A percentile compares a stretch with the other conserved stretches of the same genome.
phyloP scores from a whole-genome alignment of 2,797 vertebrate species.

The Cottoperca gobio region DNA sequence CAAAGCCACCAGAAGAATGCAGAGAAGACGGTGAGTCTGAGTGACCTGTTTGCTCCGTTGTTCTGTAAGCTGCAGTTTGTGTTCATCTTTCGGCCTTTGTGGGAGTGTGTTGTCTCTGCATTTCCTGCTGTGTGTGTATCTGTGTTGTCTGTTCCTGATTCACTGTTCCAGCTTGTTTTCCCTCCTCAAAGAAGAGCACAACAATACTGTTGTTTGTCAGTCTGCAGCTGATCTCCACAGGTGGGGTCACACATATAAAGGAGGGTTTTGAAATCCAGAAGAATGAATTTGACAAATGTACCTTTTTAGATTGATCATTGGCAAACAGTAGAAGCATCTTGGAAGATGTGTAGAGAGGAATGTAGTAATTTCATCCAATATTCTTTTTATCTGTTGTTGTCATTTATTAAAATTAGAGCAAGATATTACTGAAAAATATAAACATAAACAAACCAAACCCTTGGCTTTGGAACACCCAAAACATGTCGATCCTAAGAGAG shows the following conservation, averaged over 20 bases:
- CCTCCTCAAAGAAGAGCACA: constrained; percentile 23
- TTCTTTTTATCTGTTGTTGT: neutral
- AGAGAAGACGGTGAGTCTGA: constrained; percentile 95
- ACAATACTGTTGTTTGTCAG: constrained; percentile 34
- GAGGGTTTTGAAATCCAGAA: constrained; percentile 4
- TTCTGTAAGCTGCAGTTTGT: constrained; percentile 25
- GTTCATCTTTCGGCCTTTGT: constrained; percentile 26
- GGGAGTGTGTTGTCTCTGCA: constrained; percentile 19
- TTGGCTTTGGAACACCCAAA: neutral
- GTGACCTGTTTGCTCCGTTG: constrained; percentile 20
- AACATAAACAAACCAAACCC: neutral
- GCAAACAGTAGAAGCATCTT: neutral
- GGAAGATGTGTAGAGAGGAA: constrained; percentile 2
- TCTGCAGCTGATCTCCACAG: constrained; percentile 19
- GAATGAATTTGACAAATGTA: neutral
- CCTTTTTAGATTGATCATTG: constrained; percentile 2
- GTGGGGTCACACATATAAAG: neutral
- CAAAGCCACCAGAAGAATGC: constrained; percentile 99
- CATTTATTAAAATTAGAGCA: neutral
- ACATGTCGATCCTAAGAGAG: neutral
- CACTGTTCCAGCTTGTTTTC: constrained; percentile 33
- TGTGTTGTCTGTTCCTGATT: constrained; percentile 38
- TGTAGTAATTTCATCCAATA: neutral
- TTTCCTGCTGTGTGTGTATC: constrained; percentile 52
- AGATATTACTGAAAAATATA: neutral